Conservation (phyloP, 2,888 invertebrate species). For the Phragmatobia fuliginosa region DNA sequence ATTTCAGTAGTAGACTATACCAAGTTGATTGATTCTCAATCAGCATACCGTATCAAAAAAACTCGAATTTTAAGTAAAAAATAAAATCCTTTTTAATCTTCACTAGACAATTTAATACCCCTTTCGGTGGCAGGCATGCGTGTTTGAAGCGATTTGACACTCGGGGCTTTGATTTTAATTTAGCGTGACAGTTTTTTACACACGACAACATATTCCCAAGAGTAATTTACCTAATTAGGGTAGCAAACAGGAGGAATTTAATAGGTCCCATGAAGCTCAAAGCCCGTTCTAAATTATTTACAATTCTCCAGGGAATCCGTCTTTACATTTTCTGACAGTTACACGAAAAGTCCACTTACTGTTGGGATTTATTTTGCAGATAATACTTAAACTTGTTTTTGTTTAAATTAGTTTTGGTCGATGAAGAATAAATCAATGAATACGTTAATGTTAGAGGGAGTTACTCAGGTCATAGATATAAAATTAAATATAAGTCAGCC, state of each 20-base stretch:
- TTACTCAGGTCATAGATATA: neutral
- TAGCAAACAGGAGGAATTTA: slow-evolving; percentile 76
- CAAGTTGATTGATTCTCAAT: no score
- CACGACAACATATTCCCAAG: slow-evolving; percentile 61
- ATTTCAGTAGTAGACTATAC: no score
- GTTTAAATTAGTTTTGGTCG: neutral
- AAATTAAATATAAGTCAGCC: no score
- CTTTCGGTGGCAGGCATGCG: slow-evolving; percentile 26
- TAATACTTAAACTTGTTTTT: neutral
- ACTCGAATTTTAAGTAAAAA: neutral
- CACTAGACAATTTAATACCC: slow-evolving; percentile 8
- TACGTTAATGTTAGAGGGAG: neutral
- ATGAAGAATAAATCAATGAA: neutral
- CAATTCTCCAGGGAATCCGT: slow-evolving; percentile 67
- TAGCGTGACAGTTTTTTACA: slow-evolving; percentile 56
- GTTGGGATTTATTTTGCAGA: slow-evolving; percentile 7
- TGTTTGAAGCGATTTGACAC: slow-evolving; percentile 43
- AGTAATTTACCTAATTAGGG: slow-evolving; percentile 76
- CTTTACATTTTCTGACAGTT: slow-evolving; percentile 63
- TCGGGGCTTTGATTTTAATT: slow-evolving; percentile 43
- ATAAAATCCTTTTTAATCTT: neutral
- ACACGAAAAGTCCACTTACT: slow-evolving; percentile 46
- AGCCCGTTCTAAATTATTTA: slow-evolving; percentile 75
- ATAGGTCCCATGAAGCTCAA: slow-evolving; percentile 67
- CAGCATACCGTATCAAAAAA: neutral